Evolutionary conservation across 1,140 invertebrate species (phyloP).

Genomic region (Caenorhabditis briggsae): DNA sequence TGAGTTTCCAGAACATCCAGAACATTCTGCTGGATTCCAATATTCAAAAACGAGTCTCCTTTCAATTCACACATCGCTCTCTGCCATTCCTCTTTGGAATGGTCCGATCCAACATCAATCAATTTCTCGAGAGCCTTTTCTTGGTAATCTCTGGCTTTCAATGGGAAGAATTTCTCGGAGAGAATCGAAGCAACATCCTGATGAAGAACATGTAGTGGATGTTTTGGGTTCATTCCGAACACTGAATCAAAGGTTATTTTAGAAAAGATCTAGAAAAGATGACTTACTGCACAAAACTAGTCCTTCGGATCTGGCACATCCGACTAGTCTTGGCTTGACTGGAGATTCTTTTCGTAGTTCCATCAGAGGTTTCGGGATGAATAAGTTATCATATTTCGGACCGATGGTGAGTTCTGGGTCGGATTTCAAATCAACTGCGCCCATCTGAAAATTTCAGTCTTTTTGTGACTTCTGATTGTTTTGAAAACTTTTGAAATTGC

Average conservation of each 20-base stretch:
- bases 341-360: slow-evolving; percentile 72
- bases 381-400: slow-evolving; percentile 37
- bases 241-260: not conserved
- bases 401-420: slow-evolving; percentile 18
- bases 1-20: slow-evolving; percentile 21
- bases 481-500: not conserved
- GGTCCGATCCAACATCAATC: slow-evolving; percentile 29
- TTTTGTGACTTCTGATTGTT: not conserved
- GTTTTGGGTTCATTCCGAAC: slow-evolving; percentile 22
- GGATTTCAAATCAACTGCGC: not conserved
- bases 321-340: slow-evolving; percentile 67
- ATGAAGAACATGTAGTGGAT: slow-evolving; percentile 6
- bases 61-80: slow-evolving; percentile 19
- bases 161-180: slow-evolving; percentile 5
- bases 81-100: slow-evolving; percentile 49
- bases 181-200: slow-evolving; percentile 10
- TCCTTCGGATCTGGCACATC: slow-evolving; percentile 70
- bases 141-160: slow-evolving; percentile 33
- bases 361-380: slow-evolving; percentile 21
- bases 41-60: slow-evolving; percentile 44
- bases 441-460: slow-evolving; percentile 38
- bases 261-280: not conserved
- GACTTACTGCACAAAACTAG: slow-evolving; percentile 62
- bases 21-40: slow-evolving; percentile 30
- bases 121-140: slow-evolving; percentile 16